A percentile compares a stretch with the other conserved stretches of the same genome.
Conservation (phyloP, 2,797 vertebrate species). For the Oreochromis mossambicus region DNA sequence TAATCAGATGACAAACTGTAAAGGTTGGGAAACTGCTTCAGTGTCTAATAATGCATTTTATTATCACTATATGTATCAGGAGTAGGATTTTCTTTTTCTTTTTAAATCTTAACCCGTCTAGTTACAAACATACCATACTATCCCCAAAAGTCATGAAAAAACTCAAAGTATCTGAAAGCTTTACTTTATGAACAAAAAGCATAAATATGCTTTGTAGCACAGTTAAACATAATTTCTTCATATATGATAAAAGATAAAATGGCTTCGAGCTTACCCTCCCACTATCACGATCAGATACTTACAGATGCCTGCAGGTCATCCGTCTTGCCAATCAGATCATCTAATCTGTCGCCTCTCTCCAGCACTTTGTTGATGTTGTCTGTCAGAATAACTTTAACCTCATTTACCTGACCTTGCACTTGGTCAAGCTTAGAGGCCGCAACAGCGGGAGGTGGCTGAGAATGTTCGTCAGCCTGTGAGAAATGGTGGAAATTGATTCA, state of each 20-base stretch:
- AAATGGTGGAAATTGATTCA: background rate
- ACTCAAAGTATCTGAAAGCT: background rate
- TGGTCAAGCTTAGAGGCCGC: slow-evolving; percentile 55
- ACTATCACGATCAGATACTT: slow-evolving; percentile 10
- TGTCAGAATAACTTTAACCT: slow-evolving; percentile 81
- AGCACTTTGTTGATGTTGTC: slow-evolving; percentile 85
- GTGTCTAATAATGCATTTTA: background rate
- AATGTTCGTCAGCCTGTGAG: slow-evolving; percentile 59
- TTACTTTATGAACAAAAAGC: background rate
- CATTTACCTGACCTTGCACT: slow-evolving; percentile 78
- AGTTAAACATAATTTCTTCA: background rate
- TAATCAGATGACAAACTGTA: background rate
- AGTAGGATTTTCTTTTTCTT: background rate
- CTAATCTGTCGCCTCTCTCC: slow-evolving; percentile 78
- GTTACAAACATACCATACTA: background rate
- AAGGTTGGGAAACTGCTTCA: background rate
- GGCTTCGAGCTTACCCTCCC: fast-evolving
- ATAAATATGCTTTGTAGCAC: background rate
- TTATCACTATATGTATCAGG: background rate
- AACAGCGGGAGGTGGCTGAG: slow-evolving; percentile 42
- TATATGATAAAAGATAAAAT: background rate
- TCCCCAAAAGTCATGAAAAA: background rate
- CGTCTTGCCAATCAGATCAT: slow-evolving; percentile 73
- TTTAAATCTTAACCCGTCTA: background rate
- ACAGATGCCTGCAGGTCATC: slow-evolving; percentile 78